These are phyloP conservation scores for Nautilus pompilius DNA, from an alignment of 1,140 invertebrate species.

Conservation along the genomic window DNA sequence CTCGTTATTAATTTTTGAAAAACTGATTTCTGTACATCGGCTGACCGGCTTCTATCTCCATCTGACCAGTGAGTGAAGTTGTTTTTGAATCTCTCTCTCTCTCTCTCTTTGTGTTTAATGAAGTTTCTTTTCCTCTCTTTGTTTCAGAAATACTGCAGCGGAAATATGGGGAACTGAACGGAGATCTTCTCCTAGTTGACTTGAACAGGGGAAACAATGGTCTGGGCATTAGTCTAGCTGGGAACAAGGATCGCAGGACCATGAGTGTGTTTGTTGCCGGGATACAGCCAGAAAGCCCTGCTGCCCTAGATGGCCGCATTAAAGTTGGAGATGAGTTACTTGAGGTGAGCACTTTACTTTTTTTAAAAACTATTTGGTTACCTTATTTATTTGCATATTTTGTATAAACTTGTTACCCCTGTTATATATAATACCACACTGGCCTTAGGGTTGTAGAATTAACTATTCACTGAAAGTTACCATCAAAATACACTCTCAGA, in stretches of 20 bases:
- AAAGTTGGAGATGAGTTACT: conserved; percentile 92
- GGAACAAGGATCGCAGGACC: conserved; percentile 87
- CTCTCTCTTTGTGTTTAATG: conserved; percentile 1
- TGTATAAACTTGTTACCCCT: background rate
- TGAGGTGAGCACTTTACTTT: conserved; percentile 66
- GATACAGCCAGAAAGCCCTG: conserved; percentile 82
- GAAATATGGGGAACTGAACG: conserved; percentile 80
- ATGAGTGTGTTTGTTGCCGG: conserved; percentile 97
- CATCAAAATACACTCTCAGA: too few relatives aligned
- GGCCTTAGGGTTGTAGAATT: too few relatives aligned
- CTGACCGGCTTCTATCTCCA: too few relatives aligned
- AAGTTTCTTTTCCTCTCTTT: conserved; percentile 4
- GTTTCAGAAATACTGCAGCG: conserved; percentile 82
- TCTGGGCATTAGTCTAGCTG: conserved; percentile 88
- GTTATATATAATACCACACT: background rate
- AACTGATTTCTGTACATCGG: too few relatives aligned
- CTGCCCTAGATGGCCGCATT: conserved; percentile 72
- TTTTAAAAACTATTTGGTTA: background rate
- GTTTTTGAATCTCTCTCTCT: background rate
- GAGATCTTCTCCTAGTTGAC: conserved; percentile 66
- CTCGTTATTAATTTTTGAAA: too few relatives aligned
- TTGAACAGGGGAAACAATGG: conserved; percentile 62
- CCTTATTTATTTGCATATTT: background rate
- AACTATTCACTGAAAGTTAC: too few relatives aligned
- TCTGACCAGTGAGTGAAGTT: too few relatives aligned